A percentile compares a stretch with the other conserved stretches of the same genome.
Evolutionary conservation across 2,797 vertebrate genomes (phyloP).

Genomic region (Vipera latastei): DNA sequence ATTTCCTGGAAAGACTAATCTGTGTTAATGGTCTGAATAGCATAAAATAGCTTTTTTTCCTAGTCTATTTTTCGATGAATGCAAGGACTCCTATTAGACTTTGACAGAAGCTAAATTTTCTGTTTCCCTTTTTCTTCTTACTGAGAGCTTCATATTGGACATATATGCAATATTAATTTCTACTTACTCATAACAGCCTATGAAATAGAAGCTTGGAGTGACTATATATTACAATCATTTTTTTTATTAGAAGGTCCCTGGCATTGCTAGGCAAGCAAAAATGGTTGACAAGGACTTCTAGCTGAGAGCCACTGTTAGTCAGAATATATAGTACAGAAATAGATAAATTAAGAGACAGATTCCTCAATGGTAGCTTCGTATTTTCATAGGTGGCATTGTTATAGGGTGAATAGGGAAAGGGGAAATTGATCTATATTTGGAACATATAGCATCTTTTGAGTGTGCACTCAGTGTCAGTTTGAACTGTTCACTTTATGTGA

Average conservation of each 20-base stretch:
- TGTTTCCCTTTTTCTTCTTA: too few species aligned
- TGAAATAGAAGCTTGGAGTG: neutral
- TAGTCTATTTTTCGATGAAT: neutral
- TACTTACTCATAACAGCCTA: neutral
- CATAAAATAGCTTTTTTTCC: neutral
- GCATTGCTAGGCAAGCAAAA: neutral
- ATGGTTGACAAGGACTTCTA: neutral
- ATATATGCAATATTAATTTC: neutral
- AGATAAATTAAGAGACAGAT: neutral
- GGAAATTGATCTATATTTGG: neutral
- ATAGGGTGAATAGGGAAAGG: neutral
- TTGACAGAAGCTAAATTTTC: neutral
- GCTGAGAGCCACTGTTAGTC: neutral
- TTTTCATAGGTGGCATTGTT: neutral
- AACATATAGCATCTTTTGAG: neutral
- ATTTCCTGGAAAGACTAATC: neutral
- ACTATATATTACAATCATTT: neutral
- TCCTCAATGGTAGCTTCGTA: neutral
- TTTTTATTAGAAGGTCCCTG: neutral
- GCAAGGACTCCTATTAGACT: neutral
- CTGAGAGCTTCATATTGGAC: neutral
- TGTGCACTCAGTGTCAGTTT: neutral
- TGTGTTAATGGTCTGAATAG: neutral
- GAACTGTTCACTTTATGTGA: constrained; percentile 14
- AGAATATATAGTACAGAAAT: neutral